These are phyloP conservation scores for Hippocampus barbouri DNA, from an alignment of 2,113 vertebrate genomes.

Conservation along the genomic window DNA sequence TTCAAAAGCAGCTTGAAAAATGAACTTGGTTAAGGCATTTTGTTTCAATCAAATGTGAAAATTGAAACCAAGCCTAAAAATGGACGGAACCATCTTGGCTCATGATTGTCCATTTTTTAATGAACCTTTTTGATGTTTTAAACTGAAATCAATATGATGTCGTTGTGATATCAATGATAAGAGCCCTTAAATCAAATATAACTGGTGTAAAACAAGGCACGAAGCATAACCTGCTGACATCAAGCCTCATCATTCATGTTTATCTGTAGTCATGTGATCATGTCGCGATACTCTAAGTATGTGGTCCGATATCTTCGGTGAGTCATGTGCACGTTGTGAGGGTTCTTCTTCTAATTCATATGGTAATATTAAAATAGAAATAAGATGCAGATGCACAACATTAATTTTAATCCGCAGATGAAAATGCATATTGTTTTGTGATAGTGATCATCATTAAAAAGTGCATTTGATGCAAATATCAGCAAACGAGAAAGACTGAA, in stretches of 20 bases:
- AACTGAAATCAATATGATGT: not conserved
- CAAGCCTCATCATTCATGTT: not conserved
- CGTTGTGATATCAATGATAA: not conserved
- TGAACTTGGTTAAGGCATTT: too few species aligned
- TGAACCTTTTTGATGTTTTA: not conserved
- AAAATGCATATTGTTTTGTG: not conserved
- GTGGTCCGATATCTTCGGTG: not conserved
- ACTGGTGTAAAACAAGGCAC: not conserved
- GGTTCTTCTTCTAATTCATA: not conserved
- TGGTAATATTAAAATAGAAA: not conserved
- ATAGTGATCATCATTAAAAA: not conserved
- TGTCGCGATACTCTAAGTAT: not conserved
- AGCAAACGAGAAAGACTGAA: slow-evolving; percentile 1
- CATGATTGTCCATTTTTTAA: not conserved
- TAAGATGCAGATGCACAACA: not conserved
- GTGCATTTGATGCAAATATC: not conserved
- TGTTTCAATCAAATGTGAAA: not conserved
- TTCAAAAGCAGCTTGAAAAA: too few species aligned
- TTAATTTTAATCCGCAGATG: not conserved
- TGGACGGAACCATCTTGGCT: not conserved
- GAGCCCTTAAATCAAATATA: too few species aligned
- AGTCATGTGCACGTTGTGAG: not conserved
- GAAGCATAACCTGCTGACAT: not conserved
- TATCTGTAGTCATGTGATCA: not conserved
- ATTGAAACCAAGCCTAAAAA: not conserved